Base-by-base conservation (phyloP, 2,113 vertebrate genomes). In the Aegithalos caudatus region DNA sequence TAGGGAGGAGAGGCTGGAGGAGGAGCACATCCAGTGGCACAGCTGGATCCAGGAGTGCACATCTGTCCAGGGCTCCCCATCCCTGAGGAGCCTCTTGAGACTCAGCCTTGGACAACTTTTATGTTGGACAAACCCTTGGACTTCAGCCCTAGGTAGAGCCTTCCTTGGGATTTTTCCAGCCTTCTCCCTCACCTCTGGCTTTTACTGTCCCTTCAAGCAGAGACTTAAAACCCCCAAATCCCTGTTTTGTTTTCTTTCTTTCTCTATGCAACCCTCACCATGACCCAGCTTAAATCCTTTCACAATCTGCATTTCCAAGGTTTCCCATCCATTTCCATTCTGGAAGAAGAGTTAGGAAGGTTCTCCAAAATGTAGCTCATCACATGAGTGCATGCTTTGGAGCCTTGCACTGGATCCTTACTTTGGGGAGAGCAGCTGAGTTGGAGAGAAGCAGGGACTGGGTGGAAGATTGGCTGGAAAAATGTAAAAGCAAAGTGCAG, bases 51-150 rank as follows among this genome's bases (percentile, higher is more conserved):
- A 17, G 78, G 45, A 94, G 54, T 0, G 0, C 79, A 92, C 92
- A 95, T 95, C 94, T 96, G 95, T 90, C 66, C 66, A 54, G 1
- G 15, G 76, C 71, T 96, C 88, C 85, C 62, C 79, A 91, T 69
- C 62, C 85, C 24, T 35, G 33, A 90, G 53, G 19, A 91, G 42
- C 35, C 87, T 69, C 78, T 54, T 28, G 45, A 92, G 81, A 65
- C 44, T 56, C 62, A 38, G 62, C 70, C 40, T 58, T 47, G 38
- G 71, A 73, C 51, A 45, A 27, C 16, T 73, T 79, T 76, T 40
- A 54, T 2, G 2, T 31, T 56, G 62, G 91, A 92, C 8, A 69
- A 53, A 33, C 19, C 85, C 44, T 61, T 82, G 81, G 74, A 91
- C 40, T 84, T 61, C 57, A 81, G 73, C 73, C 66, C 44, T 19